These are phyloP conservation scores for Microchrysa polita DNA, from an alignment of 2,888 invertebrate genomes.

Conservation along the genomic window DNA sequence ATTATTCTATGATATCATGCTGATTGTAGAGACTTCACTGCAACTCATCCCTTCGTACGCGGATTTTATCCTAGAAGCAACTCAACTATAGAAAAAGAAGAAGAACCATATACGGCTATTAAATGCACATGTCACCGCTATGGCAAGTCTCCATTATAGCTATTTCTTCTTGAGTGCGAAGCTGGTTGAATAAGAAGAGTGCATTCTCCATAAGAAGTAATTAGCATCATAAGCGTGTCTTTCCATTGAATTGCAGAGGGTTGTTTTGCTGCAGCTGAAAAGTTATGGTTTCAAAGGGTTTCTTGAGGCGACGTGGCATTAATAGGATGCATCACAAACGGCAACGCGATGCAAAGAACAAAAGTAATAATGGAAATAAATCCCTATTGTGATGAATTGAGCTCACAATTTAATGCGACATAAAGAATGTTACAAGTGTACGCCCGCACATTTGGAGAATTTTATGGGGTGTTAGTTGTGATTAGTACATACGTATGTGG, in stretches of 20 bases:
- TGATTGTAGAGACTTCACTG: too few relatives aligned
- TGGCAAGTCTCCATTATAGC: conserved; percentile 26
- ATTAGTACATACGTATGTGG: too few relatives aligned
- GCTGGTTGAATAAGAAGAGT: conserved; percentile 11
- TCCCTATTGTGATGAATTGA: too few relatives aligned
- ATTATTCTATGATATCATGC: too few relatives aligned
- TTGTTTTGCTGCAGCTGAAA: neutral
- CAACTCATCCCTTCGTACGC: too few relatives aligned
- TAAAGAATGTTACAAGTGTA: too few relatives aligned
- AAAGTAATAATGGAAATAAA: too few relatives aligned
- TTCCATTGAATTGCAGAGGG: neutral
- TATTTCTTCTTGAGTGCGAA: conserved; percentile 26
- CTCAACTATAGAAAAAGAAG: neutral
- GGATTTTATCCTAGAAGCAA: neutral
- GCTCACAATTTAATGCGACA: too few relatives aligned
- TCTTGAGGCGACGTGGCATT: neutral
- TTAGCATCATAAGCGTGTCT: conserved; percentile 20
- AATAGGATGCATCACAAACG: neutral
- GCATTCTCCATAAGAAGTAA: conserved; percentile 24
- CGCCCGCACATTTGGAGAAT: too few relatives aligned
- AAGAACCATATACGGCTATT: conserved; percentile 29
- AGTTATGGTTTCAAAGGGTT: neutral
- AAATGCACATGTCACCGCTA: conserved; percentile 41
- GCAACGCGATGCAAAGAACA: too few relatives aligned
- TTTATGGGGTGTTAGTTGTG: too few relatives aligned